Percentiles rank a stretch among this genome's conserved stretches.
Evolutionary conservation across 1,140 invertebrate species (phyloP).

Genomic region (Pemphigus obesinymphae): DNA sequence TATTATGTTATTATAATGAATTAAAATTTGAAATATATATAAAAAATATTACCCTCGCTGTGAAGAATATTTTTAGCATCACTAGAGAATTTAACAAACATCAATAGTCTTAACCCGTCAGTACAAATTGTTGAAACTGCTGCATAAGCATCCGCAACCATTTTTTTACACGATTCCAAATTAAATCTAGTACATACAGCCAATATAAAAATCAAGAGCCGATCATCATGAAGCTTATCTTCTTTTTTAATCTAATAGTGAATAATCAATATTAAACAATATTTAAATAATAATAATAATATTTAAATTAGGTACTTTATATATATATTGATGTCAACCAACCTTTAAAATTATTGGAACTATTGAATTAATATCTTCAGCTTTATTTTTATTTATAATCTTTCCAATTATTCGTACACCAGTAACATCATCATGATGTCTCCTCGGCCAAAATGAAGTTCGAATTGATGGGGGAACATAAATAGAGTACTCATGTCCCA

Average conservation of each 20-base stretch:
- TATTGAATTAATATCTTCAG: slow-evolving; percentile 24
- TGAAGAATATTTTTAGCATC: not conserved
- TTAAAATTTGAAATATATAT: not conserved
- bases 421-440: not conserved
- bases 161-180: not conserved
- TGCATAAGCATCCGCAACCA: slow-evolving; percentile 10
- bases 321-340: not conserved
- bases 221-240: slow-evolving; percentile 7
- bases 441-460: not conserved
- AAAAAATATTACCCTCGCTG: not conserved
- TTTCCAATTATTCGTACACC: slow-evolving; percentile 27
- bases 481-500: slow-evolving; percentile 23
- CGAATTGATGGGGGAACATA: slow-evolving; percentile 4
- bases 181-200: slow-evolving; percentile 7
- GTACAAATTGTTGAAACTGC: slow-evolving; percentile 2
- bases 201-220: not conserved
- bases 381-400: slow-evolving; percentile 27
- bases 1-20: not conserved
- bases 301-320: not conserved
- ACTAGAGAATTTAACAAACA: slow-evolving; percentile 9
- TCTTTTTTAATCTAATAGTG: slow-evolving; percentile 20
- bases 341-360: slow-evolving; percentile 32
- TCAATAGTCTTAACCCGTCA: slow-evolving; percentile 20
- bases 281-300: too few species aligned
- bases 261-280: not conserved